Evolutionary conservation across 2,113 vertebrate species (phyloP).

Genomic region (Megatriorchis doriae): DNA sequence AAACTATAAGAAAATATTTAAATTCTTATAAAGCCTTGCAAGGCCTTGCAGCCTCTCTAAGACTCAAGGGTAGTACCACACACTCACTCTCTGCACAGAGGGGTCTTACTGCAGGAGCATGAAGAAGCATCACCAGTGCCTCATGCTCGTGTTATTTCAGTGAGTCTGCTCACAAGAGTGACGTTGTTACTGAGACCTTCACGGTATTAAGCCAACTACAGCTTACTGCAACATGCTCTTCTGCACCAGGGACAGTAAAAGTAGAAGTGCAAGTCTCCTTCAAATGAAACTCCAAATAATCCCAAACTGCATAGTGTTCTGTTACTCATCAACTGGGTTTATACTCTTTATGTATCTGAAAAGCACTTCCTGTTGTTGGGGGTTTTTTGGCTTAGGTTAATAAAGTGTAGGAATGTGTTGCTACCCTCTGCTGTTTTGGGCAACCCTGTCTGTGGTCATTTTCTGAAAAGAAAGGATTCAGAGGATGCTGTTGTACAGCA

Average conservation of each 20-base stretch:
- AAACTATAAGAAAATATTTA: not conserved
- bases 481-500: not conserved
- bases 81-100: not conserved
- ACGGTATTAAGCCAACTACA: not conserved
- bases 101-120: not conserved
- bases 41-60: not conserved
- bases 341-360: not conserved
- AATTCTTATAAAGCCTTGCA: not conserved
- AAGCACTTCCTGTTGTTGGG: not conserved
- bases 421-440: not conserved
- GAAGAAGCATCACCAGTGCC: not conserved
- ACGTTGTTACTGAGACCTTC: not conserved
- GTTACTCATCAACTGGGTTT: not conserved
- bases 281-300: not conserved
- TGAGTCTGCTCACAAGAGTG: not conserved
- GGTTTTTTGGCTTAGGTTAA: not conserved
- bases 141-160: not conserved
- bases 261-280: not conserved
- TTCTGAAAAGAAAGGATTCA: not conserved
- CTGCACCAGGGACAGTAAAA: not conserved
- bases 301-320: not conserved
- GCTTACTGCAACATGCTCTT: not conserved
- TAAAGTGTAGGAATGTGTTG: not conserved
- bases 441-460: not conserved
- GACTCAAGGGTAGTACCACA: not conserved